These are phyloP conservation scores for Camelus bactrianus DNA, from an alignment of 2,113 vertebrate genomes.

Conservation along the genomic window DNA sequence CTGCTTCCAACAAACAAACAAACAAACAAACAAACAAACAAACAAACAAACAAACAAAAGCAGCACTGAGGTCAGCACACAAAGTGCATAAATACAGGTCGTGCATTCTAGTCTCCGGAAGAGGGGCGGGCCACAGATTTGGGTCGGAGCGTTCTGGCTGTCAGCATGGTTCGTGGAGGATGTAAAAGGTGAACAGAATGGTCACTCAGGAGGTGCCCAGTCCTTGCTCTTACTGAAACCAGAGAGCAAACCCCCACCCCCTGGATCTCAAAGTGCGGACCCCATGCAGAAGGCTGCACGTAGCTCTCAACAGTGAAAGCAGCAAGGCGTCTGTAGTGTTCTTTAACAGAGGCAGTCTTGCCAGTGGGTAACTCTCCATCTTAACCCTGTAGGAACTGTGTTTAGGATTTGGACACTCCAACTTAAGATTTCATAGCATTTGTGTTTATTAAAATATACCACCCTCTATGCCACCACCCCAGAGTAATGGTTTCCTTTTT, in stretches of 20 bases:
- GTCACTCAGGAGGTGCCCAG: not conserved
- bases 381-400: not conserved
- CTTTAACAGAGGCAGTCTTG: not conserved
- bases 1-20: not conserved
- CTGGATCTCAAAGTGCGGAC: not conserved
- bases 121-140: not conserved
- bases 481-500: constrained; percentile 60
- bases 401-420: constrained; percentile 69
- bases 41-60: not conserved
- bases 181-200: not conserved
- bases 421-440: constrained; percentile 75
- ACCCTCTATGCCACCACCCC: too few relatives aligned
- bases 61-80: not conserved
- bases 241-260: not conserved
- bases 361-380: fast-evolving
- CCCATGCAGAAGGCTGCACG: not conserved
- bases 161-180: not conserved
- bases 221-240: not conserved
- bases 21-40: not conserved
- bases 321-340: fast-evolving
- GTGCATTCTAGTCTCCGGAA: not conserved
- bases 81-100: not conserved
- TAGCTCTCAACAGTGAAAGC: not conserved
- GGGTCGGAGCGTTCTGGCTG: not conserved
- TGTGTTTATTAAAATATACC: constrained; percentile 75